phyloP scores from a whole-genome alignment of 2,888 invertebrate species.

The Phymatocera aterrima region DNA sequence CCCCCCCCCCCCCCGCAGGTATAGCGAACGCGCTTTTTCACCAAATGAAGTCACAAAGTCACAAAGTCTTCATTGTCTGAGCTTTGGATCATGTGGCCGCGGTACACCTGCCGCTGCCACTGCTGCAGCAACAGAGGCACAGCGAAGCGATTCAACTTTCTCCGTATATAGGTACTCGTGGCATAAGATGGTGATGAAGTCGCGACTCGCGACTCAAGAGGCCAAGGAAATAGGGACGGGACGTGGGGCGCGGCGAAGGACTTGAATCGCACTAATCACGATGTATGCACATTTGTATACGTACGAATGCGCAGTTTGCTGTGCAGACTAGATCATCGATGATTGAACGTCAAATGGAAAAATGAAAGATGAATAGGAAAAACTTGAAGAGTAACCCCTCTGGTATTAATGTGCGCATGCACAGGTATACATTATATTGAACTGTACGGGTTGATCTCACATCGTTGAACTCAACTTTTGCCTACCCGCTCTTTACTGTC shows the following conservation, averaged over 20 bases:
- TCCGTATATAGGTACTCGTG: too few relatives aligned
- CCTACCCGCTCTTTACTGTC: neutral
- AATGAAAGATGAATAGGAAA: neutral
- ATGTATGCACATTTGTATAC: too few relatives aligned
- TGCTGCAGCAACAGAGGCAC: neutral
- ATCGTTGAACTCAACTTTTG: neutral
- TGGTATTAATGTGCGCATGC: neutral
- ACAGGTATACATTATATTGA: neutral
- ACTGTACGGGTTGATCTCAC: neutral
- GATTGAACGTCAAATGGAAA: neutral
- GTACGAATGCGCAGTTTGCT: too few relatives aligned
- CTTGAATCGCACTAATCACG: neutral
- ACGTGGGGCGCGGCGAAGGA: constrained; percentile 19
- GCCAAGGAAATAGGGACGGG: too few relatives aligned
- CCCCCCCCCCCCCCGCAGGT: too few relatives aligned
- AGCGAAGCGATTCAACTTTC: constrained; percentile 25
- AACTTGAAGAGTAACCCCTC: neutral
- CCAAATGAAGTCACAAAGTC: constrained; percentile 24
- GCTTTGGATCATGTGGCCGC: neutral
- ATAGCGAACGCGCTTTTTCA: neutral
- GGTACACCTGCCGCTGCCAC: neutral
- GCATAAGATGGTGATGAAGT: too few relatives aligned
- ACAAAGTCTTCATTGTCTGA: constrained; percentile 30
- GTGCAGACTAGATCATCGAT: neutral
- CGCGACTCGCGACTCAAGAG: neutral